A percentile compares a stretch with the other conserved stretches of the same genome.
Evolutionary conservation across 1,140 invertebrate species (phyloP).

Genomic region (Drosophila auraria): DNA sequence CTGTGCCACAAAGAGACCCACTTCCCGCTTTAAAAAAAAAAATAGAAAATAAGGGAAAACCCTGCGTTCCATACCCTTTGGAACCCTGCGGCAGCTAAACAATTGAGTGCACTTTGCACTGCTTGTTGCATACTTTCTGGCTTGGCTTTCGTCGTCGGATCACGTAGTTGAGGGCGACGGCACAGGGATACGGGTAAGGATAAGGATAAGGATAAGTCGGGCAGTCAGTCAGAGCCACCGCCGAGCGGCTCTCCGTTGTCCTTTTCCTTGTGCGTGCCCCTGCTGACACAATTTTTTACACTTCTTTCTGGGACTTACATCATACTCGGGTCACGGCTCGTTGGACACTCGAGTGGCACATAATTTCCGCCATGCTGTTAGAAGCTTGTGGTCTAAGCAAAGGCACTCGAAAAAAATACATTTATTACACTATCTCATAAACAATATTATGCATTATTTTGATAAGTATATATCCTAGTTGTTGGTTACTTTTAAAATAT

Average conservation of each 20-base stretch:
- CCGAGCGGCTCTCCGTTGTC: constrained; percentile 18
- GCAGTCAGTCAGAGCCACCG: constrained; percentile 31
- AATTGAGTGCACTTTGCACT: constrained; percentile 68
- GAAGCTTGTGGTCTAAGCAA: constrained; percentile 2
- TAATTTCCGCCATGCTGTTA: constrained; percentile 57
- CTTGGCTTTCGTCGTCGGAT: constrained; percentile 41
- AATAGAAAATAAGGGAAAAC: background rate
- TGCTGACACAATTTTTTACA: constrained; percentile 70
- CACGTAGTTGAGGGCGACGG: constrained; percentile 28
- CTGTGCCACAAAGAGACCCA: constrained; percentile 18
- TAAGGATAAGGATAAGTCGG: constrained; percentile 50
- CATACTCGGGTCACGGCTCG: constrained; percentile 68
- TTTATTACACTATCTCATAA: background rate
- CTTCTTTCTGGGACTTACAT: constrained; percentile 62
- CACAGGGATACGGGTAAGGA: constrained; percentile 5
- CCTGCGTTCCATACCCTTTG: background rate
- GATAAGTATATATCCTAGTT: no score
- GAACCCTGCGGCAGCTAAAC: constrained; percentile 49
- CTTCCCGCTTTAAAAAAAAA: constrained; percentile 3
- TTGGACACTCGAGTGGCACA: constrained; percentile 74
- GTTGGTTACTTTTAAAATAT: background rate
- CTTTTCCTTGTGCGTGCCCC: constrained; percentile 60
- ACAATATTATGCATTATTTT: background rate
- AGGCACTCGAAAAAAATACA: constrained; percentile 1
- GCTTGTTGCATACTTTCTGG: constrained; percentile 73